These are phyloP conservation scores for Daubentonia madagascariensis DNA, from an alignment of 2,113 vertebrate species.

Conservation along the genomic window DNA sequence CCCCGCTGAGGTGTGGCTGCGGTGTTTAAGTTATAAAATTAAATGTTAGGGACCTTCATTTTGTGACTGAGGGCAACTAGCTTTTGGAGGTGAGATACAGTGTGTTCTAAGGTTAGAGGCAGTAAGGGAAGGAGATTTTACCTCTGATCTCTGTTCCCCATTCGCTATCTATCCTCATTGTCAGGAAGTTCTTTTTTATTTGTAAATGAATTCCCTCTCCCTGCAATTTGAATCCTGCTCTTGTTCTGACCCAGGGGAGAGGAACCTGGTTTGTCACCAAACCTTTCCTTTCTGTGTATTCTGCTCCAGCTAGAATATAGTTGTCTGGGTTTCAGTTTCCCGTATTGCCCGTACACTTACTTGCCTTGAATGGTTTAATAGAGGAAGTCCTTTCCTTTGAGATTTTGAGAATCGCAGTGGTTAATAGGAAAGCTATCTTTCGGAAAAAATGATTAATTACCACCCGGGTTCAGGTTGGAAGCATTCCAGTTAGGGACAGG, in stretches of 20 bases:
- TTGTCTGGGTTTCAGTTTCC: conserved; percentile 13
- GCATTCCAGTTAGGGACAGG: neutral
- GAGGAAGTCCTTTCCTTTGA: conserved; percentile 40
- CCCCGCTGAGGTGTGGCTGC: neutral
- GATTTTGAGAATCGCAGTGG: neutral
- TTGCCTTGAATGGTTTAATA: conserved; percentile 31
- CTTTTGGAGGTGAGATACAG: neutral
- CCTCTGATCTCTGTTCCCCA: conserved; percentile 4
- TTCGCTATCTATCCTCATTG: neutral
- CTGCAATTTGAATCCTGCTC: conserved; percentile 50
- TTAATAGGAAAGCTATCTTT: conserved; percentile 4
- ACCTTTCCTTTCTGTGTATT: conserved; percentile 36
- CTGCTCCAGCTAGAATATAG: neutral
- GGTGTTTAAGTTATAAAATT: neutral
- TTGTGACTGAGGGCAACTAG: neutral
- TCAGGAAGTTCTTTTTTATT: conserved; percentile 59
- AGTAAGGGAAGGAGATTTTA: neutral
- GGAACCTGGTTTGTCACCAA: conserved; percentile 28
- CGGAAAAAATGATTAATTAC: neutral
- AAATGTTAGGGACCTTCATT: neutral
- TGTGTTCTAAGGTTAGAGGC: neutral
- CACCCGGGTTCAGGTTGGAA: neutral
- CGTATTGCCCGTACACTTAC: neutral
- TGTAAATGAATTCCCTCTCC: conserved; percentile 51
- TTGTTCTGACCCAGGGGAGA: conserved; percentile 38